Conservation (phyloP, 2,888 invertebrate genomes). For the Gnatocerus cornutus region DNA sequence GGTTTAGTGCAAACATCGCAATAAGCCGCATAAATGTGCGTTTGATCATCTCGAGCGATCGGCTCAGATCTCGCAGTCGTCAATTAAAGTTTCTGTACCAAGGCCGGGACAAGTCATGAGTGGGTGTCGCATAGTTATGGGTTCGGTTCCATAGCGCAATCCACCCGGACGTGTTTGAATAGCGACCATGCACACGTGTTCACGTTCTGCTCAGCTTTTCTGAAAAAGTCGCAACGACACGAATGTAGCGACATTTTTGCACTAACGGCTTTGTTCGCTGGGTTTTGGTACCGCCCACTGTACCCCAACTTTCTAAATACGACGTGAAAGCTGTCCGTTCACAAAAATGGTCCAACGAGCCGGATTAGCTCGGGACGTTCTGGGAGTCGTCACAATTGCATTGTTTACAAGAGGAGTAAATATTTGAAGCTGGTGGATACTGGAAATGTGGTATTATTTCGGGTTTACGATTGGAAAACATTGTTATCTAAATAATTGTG, state of each 20-base stretch:
- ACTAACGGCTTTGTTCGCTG: conserved; percentile 7
- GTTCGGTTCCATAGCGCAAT: conserved; percentile 34
- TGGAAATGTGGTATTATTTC: neutral
- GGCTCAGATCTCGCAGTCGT: neutral
- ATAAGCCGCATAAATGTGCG: neutral
- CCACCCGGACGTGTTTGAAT: conserved; percentile 42
- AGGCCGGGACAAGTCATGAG: conserved; percentile 37
- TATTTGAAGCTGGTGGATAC: neutral
- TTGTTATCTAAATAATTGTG: conserved; percentile 1
- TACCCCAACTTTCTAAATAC: too few species aligned
- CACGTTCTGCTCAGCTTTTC: conserved; percentile 7
- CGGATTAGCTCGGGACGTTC: neutral
- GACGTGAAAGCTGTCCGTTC: neutral
- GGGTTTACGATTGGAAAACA: conserved; percentile 1
- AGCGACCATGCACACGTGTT: conserved; percentile 34
- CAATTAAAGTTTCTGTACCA: conserved; percentile 19
- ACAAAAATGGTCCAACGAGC: neutral
- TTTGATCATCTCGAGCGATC: neutral
- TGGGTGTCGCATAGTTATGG: conserved; percentile 40
- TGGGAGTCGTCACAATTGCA: neutral
- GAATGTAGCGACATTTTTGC: conserved; percentile 9
- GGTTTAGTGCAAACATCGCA: too few species aligned
- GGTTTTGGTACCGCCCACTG: neutral
- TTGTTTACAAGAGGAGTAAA: neutral
- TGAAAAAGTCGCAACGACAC: conserved; percentile 25